Conservation (phyloP, 2,888 invertebrate species). For the Saturnia pavonia region DNA sequence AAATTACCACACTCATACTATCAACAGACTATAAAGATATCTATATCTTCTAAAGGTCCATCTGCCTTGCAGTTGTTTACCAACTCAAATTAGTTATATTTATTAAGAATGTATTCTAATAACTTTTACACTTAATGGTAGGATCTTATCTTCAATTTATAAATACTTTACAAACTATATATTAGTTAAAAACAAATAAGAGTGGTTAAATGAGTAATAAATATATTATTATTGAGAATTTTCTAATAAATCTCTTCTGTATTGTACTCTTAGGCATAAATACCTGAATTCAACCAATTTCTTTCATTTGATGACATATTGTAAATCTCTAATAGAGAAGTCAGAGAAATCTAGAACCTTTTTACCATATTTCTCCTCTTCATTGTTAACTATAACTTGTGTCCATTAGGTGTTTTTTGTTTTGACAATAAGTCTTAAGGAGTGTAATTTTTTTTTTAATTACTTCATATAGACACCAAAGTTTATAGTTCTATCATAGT, state of each 20-base stretch:
- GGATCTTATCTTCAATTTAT: background rate
- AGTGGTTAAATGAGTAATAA: too few relatives aligned
- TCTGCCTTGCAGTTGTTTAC: too few relatives aligned
- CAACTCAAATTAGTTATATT: too few relatives aligned
- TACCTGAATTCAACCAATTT: background rate
- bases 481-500: background rate
- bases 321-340: background rate
- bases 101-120: too few relatives aligned
- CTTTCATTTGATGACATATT: background rate
- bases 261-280: background rate
- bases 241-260: background rate
- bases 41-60: too few relatives aligned
- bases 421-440: background rate
- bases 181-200: too few relatives aligned
- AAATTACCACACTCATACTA: too few relatives aligned
- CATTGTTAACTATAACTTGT: background rate
- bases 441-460: too few relatives aligned
- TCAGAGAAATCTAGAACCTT: background rate
- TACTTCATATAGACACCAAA: background rate
- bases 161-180: background rate
- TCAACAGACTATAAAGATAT: too few relatives aligned
- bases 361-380: background rate
- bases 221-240: background rate
- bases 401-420: background rate
- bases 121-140: too few relatives aligned